Conservation (phyloP, 2,797 vertebrate species). For the Phataginus tricuspis region DNA sequence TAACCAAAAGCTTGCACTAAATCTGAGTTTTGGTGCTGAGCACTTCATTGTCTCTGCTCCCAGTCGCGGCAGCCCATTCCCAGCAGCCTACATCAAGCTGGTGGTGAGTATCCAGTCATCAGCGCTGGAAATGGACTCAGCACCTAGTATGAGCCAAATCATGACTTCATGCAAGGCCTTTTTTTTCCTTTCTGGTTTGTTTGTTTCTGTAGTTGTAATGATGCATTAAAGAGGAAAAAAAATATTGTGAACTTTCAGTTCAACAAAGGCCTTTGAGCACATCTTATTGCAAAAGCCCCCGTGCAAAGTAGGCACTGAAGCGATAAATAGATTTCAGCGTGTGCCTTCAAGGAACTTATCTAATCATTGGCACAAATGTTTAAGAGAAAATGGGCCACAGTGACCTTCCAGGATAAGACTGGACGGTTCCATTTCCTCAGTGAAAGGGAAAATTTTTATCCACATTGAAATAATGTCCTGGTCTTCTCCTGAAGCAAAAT, state of each 20-base stretch:
- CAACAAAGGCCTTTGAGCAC: background rate
- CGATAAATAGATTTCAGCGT: background rate
- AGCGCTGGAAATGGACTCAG: conserved; percentile 54
- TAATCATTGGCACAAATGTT: background rate
- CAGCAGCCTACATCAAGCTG: background rate
- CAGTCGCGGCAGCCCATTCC: background rate
- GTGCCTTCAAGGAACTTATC: background rate
- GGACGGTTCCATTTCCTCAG: background rate
- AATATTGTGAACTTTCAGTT: background rate
- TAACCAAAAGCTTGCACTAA: background rate
- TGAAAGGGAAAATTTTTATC: background rate
- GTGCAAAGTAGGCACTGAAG: background rate
- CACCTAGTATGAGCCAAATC: conserved; percentile 16
- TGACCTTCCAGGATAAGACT: background rate
- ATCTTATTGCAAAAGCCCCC: background rate
- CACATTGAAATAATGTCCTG: background rate
- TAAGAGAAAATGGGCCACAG: background rate
- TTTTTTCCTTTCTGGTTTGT: background rate
- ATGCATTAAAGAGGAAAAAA: conserved; percentile 37
- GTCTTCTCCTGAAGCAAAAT: background rate
- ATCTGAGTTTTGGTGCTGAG: background rate
- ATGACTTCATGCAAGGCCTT: conserved; percentile 50
- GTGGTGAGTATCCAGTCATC: conserved; percentile 27
- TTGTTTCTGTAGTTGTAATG: conserved; percentile 55
- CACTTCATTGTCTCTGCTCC: background rate